These are phyloP conservation scores for Pseudochromis fuscus DNA, from an alignment of 2,797 vertebrate species.

Conservation along the genomic window DNA sequence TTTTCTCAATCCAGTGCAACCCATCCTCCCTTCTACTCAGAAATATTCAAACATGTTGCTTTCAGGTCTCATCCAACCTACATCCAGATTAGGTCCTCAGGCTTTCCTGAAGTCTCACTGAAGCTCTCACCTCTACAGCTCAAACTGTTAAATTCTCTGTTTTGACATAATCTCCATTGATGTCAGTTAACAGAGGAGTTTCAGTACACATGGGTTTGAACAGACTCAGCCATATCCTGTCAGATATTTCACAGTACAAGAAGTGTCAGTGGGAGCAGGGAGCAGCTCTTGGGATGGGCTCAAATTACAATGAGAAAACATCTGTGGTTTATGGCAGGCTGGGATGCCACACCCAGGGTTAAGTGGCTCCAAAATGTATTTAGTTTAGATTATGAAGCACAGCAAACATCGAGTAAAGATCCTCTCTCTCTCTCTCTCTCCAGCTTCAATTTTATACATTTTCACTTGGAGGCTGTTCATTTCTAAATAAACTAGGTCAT, in stretches of 20 bases:
- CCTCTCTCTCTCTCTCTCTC: neutral
- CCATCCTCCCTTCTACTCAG: neutral
- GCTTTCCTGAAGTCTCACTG: neutral
- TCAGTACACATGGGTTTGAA: neutral
- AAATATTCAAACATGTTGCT: neutral
- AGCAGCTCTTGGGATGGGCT: conserved; percentile 43
- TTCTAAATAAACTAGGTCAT: neutral
- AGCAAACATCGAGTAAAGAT: neutral
- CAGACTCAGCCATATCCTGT: neutral
- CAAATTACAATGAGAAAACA: conserved; percentile 48
- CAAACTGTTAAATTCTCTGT: neutral
- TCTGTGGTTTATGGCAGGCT: conserved; percentile 54
- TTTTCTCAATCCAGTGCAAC: conserved; percentile 5
- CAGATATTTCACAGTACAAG: conserved; percentile 1
- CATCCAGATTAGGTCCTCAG: neutral
- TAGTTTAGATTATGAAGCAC: conserved; percentile 1
- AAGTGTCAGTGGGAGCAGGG: conserved; percentile 25
- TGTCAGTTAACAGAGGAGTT: neutral
- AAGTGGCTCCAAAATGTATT: conserved; percentile 30
- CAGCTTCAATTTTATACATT: neutral
- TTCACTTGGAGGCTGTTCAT: neutral
- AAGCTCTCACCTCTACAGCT: neutral
- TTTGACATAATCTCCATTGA: neutral
- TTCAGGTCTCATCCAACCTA: neutral
- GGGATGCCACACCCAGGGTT: conserved; percentile 33